These are phyloP conservation scores for Pungitius pungitius DNA, from an alignment of 2,113 vertebrate genomes.

Conservation along the genomic window DNA sequence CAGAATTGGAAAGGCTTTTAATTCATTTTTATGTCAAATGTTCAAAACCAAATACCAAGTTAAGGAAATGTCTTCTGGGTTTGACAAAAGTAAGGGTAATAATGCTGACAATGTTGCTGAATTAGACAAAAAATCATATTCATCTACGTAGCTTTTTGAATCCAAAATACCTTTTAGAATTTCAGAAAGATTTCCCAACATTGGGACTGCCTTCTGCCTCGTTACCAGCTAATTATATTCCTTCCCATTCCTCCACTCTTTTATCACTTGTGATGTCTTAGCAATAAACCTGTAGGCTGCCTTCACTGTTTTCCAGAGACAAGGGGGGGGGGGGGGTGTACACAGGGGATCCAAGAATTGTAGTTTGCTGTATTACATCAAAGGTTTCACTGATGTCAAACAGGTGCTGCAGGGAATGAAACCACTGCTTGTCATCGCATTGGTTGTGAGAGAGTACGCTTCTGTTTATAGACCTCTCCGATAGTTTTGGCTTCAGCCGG, in stretches of 20 bases:
- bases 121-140: neutral
- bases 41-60: constrained; percentile 14
- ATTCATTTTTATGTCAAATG: constrained; percentile 11
- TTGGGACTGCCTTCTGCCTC: constrained; percentile 8
- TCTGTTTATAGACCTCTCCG: constrained; percentile 11
- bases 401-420: constrained; percentile 4
- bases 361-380: constrained; percentile 2
- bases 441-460: neutral
- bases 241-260: constrained; percentile 19
- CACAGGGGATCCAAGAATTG: constrained; percentile 20
- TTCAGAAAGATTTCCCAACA: neutral
- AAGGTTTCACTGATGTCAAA: constrained; percentile 27
- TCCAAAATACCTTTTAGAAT: neutral
- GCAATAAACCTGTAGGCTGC: constrained; percentile 22
- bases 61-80: neutral
- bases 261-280: constrained; percentile 25
- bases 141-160: neutral
- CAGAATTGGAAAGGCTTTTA: constrained; percentile 14
- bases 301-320: constrained; percentile 1
- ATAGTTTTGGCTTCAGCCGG: neutral
- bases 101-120: neutral
- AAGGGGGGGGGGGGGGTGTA: neutral
- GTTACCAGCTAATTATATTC: constrained; percentile 29
- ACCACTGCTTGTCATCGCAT: neutral
- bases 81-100: neutral